phyloP scores from a whole-genome alignment of 2,797 vertebrate species.

The Benthosema pterotum region DNA sequence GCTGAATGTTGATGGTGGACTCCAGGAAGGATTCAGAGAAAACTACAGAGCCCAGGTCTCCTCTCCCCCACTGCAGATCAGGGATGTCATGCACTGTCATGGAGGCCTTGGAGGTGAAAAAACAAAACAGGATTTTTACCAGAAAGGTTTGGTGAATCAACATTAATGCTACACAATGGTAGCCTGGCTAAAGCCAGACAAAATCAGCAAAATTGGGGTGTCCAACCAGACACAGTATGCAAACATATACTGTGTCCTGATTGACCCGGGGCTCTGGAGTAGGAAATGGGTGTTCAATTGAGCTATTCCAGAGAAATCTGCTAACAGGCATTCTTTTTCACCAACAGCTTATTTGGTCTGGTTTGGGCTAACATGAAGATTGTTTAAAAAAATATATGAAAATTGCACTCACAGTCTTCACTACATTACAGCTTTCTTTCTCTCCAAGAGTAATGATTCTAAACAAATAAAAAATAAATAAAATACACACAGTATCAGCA shows the following conservation, averaged over 20 bases:
- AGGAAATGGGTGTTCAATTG: too few relatives aligned
- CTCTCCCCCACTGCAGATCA: conserved; percentile 80
- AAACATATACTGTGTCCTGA: too few relatives aligned
- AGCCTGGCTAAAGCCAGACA: too few relatives aligned
- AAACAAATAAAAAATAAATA: too few relatives aligned
- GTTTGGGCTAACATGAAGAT: too few relatives aligned
- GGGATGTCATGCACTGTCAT: conserved; percentile 92
- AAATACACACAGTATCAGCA: not conserved
- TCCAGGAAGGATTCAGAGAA: conserved; percentile 96
- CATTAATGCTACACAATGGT: not conserved
- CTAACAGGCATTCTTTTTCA: too few relatives aligned
- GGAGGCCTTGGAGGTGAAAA: conserved; percentile 77
- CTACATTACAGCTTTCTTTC: conserved; percentile 81
- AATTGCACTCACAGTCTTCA: conserved; percentile 90
- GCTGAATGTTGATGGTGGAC: conserved; percentile 89
- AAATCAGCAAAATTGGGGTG: too few relatives aligned
- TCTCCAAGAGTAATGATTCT: conserved; percentile 87
- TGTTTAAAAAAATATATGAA: not conserved
- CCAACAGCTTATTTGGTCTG: too few relatives aligned
- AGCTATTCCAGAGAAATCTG: too few relatives aligned
- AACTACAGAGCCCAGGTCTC: conserved; percentile 88
- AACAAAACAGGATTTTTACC: not conserved
- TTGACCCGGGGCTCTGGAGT: too few relatives aligned
- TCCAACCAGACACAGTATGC: too few relatives aligned
- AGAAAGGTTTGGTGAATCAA: not conserved